Evolutionary conservation across 2,113 vertebrate genomes (phyloP).

Genomic region (Bettongia penicillata): DNA sequence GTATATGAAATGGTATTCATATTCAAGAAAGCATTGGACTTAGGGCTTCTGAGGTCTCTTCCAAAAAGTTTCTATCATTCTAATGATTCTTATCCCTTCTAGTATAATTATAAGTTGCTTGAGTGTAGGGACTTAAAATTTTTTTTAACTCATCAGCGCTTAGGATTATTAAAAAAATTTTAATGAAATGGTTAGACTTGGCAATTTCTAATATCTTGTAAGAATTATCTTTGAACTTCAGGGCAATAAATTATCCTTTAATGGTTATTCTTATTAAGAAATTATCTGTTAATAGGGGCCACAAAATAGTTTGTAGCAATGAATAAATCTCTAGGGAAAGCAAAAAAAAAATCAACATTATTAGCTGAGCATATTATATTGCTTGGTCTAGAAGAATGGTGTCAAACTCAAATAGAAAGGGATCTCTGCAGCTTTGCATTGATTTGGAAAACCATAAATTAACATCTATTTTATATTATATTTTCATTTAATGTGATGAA

Average conservation of each 20-base stretch:
- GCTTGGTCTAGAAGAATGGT: neutral
- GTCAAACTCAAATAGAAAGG: neutral
- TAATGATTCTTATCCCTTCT: neutral
- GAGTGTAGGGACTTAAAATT: neutral
- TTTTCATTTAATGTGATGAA: neutral
- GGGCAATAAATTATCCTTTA: slow-evolving; percentile 32
- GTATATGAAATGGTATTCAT: neutral
- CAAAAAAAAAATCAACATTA: slow-evolving; percentile 7
- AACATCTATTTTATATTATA: neutral
- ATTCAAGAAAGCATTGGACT: neutral
- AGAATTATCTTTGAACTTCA: slow-evolving; percentile 19
- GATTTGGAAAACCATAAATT: neutral
- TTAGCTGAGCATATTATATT: neutral
- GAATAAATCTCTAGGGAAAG: slow-evolving; percentile 16
- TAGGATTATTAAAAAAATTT: neutral
- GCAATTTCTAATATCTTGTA: neutral
- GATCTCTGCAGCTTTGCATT: neutral
- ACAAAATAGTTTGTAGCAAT: slow-evolving; percentile 21
- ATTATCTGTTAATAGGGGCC: neutral
- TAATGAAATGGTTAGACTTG: slow-evolving; percentile 6
- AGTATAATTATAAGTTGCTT: neutral
- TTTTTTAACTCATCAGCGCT: neutral
- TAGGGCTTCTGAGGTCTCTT: neutral
- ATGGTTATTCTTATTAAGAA: slow-evolving; percentile 19
- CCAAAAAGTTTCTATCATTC: neutral